Conservation (phyloP, 1,140 invertebrate species). For the Amphibalanus amphitrite region DNA sequence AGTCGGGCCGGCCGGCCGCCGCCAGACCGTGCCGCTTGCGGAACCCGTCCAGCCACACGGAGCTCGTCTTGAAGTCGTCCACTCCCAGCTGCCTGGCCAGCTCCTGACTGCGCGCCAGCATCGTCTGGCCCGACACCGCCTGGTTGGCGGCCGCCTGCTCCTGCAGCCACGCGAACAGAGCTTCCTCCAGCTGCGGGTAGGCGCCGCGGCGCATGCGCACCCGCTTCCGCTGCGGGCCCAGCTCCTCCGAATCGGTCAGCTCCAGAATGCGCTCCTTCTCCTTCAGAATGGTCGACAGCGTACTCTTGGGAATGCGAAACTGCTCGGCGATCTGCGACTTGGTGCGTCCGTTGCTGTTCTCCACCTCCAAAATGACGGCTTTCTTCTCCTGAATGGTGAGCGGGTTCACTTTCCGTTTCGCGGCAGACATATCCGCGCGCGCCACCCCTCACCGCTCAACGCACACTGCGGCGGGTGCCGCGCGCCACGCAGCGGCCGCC, state of each 20-base stretch:
- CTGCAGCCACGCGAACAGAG: constrained; percentile 16
- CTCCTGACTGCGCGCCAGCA: constrained; percentile 20
- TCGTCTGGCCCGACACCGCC: constrained; percentile 16
- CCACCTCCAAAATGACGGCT: not conserved
- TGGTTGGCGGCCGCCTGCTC: constrained; percentile 13
- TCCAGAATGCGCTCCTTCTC: constrained; percentile 16
- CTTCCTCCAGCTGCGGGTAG: constrained; percentile 18
- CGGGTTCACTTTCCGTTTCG: not conserved
- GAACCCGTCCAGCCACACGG: constrained; percentile 23
- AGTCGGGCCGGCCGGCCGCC: constrained; percentile 10
- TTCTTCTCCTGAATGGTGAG: not conserved
- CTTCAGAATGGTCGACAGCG: constrained; percentile 16
- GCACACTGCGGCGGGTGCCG: not conserved
- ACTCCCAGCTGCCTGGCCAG: constrained; percentile 19
- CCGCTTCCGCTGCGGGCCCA: constrained; percentile 13
- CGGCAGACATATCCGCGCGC: not conserved
- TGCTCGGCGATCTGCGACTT: constrained; percentile 1
- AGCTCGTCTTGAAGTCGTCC: constrained; percentile 23
- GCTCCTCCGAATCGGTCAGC: not conserved
- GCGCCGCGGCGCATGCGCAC: constrained; percentile 14
- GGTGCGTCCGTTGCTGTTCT: not conserved
- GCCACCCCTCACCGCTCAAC: not conserved
- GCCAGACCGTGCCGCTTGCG: constrained; percentile 17
- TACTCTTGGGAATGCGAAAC: constrained; percentile 3
- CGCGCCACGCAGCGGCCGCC: not conserved